Conservation (phyloP, 2,797 vertebrate species). For the Tragopan temminckii region DNA sequence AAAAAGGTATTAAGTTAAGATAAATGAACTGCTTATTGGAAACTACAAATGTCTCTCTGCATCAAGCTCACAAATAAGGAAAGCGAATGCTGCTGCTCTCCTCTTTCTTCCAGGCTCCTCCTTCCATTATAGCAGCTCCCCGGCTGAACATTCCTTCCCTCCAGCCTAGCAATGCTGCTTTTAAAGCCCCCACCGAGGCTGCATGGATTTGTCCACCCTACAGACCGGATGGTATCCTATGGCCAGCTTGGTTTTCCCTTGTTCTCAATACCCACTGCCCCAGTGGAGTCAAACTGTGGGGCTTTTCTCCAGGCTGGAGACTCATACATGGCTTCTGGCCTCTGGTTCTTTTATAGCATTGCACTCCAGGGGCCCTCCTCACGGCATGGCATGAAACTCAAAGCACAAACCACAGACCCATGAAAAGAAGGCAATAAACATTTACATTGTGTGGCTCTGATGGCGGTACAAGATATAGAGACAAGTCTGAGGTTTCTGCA, state of each 20-base stretch:
- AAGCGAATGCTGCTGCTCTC: background rate
- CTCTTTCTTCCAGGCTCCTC: slow-evolving; percentile 10
- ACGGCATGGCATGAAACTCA: background rate
- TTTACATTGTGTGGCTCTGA: background rate
- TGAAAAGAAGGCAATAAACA: slow-evolving; percentile 10
- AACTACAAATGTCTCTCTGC: slow-evolving; percentile 1
- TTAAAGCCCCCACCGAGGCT: background rate
- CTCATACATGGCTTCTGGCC: background rate
- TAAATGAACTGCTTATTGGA: slow-evolving; percentile 70
- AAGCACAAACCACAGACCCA: background rate
- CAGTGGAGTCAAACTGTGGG: background rate
- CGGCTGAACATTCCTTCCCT: background rate
- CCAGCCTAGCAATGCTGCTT: slow-evolving; percentile 41
- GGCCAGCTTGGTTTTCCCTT: background rate
- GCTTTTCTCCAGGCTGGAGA: background rate
- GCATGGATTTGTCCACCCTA: slow-evolving; percentile 13
- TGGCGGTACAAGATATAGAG: background rate
- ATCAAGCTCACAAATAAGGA: background rate
- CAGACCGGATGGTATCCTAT: slow-evolving; percentile 49
- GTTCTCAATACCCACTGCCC: slow-evolving; percentile 5
- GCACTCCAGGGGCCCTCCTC: background rate
- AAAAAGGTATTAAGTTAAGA: slow-evolving; percentile 76
- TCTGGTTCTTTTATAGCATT: background rate
- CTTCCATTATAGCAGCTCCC: slow-evolving; percentile 14
- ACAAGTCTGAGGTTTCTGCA: background rate